Base-by-base conservation (phyloP, 2,113 vertebrate genomes). In the Morphnarchus princeps region DNA sequence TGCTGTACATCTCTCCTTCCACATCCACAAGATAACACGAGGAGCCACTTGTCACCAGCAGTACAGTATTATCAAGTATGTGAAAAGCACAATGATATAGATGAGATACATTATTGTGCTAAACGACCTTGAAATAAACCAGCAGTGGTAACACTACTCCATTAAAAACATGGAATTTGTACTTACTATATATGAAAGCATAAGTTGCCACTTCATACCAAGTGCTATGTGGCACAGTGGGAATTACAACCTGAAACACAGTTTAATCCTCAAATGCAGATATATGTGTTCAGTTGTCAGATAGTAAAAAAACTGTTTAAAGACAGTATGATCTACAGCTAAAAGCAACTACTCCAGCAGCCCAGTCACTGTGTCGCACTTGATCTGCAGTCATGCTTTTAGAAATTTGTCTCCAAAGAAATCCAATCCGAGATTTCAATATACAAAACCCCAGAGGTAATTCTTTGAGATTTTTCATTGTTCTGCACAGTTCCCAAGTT, bases 301-400 rank as follows among this genome's bases (percentile, higher is more conserved):
- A 28, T 13, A 52, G 52, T 29, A 28, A 54, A 54, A 52, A 71
- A 18, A 16, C 31, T n/a, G 29, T 24, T 65, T 52, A 24, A 66
- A 49, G 40, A 31, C 34, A 43, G 36, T 4, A 22, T 20, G 14
- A 47, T 9, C 72, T 31, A 42, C 54, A 81, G 58, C 67, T 77
- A 50, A 55, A 80, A 69, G 47, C 80, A 80, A 20, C 22, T 15
- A 6, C 80, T 45, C 31, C 67, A 65, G 49, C 80, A 93, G 67
- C 80, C 65, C 76, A 49, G 34, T 10, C 74, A 26, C 43, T 34
- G 16, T 0, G 0, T 34, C 0, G 0, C 50, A 12, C 52, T 4
- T 43, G 16, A 40, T 20, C 50, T 67, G 16, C 29, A 13, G 32
- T 70, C 16, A 6, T 52, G 50, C 57, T 63, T 88, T 9, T 7